These are phyloP conservation scores for Ophion ventricosus DNA, from an alignment of 2,888 invertebrate genomes.

Conservation along the genomic window DNA sequence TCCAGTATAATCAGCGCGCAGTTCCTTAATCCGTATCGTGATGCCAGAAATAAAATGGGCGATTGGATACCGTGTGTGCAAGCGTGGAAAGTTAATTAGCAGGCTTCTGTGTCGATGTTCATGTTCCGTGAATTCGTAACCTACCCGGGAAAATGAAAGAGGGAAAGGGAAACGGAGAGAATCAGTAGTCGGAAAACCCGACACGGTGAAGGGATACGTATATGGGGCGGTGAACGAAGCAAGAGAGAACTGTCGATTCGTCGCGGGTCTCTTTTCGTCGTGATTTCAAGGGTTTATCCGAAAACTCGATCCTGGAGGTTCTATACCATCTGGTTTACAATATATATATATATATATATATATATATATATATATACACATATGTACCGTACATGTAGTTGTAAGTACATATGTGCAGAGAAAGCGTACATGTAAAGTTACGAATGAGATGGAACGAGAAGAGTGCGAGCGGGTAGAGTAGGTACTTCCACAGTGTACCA, in stretches of 20 bases:
- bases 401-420: slow-evolving; percentile 1
- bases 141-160: background rate
- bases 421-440: background rate
- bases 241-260: slow-evolving; percentile 45
- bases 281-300: slow-evolving; percentile 44
- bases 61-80: slow-evolving; percentile 28
- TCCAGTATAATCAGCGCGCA: slow-evolving; percentile 19
- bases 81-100: slow-evolving; percentile 52
- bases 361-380: background rate
- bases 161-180: slow-evolving; percentile 10
- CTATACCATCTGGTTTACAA: background rate
- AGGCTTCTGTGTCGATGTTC: slow-evolving; percentile 35
- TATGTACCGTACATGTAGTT: background rate
- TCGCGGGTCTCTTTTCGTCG: slow-evolving; percentile 35
- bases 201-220: slow-evolving; percentile 9
- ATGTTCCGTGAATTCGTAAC: slow-evolving; percentile 30
- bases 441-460: slow-evolving; percentile 10
- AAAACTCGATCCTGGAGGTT: slow-evolving; percentile 31
- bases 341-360: background rate
- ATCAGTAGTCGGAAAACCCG: slow-evolving; percentile 24
- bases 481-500: slow-evolving; percentile 38
- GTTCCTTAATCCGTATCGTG: slow-evolving; percentile 38
- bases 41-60: slow-evolving; percentile 38
- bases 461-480: background rate
- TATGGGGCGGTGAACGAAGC: background rate